A percentile compares a stretch with the other conserved stretches of the same genome.
Evolutionary conservation across 1,140 invertebrate genomes (phyloP).

Genomic region (Caenorhabditis remanei): DNA sequence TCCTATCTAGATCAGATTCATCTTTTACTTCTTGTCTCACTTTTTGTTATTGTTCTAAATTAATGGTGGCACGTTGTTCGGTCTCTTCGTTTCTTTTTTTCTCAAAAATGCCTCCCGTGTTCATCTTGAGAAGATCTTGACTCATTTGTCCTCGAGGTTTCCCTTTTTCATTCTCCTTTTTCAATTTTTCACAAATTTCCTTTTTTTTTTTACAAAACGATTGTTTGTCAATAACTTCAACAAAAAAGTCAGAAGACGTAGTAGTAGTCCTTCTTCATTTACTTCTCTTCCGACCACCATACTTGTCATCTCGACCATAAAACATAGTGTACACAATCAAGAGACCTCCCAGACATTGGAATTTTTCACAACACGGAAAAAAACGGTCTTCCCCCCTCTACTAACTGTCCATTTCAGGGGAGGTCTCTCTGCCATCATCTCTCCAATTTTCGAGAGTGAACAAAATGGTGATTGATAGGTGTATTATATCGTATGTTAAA

Average conservation of each 20-base stretch:
- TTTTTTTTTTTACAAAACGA: neutral
- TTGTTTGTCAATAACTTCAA: constrained; percentile 54
- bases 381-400: neutral
- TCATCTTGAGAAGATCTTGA: neutral
- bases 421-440: neutral
- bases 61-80: constrained; percentile 28
- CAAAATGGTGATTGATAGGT: constrained; percentile 47
- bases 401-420: too few relatives aligned
- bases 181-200: neutral
- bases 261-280: constrained; percentile 4
- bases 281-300: constrained; percentile 31
- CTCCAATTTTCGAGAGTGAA: constrained; percentile 33
- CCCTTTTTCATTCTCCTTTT: neutral
- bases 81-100: neutral
- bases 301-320: constrained; percentile 44
- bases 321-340: constrained; percentile 39
- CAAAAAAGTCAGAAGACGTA: neutral
- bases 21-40: neutral
- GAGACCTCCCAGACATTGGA: constrained; percentile 26
- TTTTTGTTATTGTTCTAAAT: constrained; percentile 47
- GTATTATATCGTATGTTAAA: neutral
- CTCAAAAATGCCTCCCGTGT: neutral
- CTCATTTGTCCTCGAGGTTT: constrained; percentile 16
- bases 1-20: constrained; percentile 28
- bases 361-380: constrained; percentile 52